Percentiles rank a stretch among this genome's conserved stretches.
phyloP scores from a whole-genome alignment of 2,113 vertebrate genomes.

The Oncorhynchus masou region DNA sequence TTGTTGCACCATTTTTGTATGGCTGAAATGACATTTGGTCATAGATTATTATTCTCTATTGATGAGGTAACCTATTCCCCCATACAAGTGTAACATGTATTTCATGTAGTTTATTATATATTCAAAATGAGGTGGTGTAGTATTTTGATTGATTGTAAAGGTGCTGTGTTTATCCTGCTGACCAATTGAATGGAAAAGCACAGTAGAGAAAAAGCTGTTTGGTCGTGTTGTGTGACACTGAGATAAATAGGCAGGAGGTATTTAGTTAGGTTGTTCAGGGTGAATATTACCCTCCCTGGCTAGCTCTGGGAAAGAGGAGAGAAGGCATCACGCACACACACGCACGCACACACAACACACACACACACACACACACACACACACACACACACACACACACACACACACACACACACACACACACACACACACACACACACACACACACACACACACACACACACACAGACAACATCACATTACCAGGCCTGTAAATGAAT shows the following conservation, averaged over 20 bases:
- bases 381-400: slow-evolving; percentile 39
- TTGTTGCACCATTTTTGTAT: background rate
- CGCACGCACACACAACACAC: slow-evolving; percentile 25
- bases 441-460: slow-evolving; percentile 37
- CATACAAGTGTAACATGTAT: too few species aligned
- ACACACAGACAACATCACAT: slow-evolving; percentile 9
- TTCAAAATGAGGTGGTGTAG: background rate
- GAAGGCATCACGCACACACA: slow-evolving; percentile 14
- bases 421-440: slow-evolving; percentile 33
- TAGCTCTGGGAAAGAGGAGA: background rate
- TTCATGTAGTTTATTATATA: too few species aligned
- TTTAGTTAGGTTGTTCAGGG: background rate
- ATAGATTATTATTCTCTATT: background rate
- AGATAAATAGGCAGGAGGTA: background rate
- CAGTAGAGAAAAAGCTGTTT: background rate
- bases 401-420: slow-evolving; percentile 36
- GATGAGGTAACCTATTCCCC: too few species aligned
- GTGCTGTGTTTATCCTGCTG: background rate
- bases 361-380: slow-evolving; percentile 18
- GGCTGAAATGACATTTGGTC: background rate
- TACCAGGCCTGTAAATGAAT: slow-evolving; percentile 33
- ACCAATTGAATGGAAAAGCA: background rate
- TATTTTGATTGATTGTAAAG: background rate
- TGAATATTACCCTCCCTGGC: background rate
- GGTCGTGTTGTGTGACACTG: background rate